phyloP scores from a whole-genome alignment of 2,113 vertebrate genomes.

The Struthidea cinerea region DNA sequence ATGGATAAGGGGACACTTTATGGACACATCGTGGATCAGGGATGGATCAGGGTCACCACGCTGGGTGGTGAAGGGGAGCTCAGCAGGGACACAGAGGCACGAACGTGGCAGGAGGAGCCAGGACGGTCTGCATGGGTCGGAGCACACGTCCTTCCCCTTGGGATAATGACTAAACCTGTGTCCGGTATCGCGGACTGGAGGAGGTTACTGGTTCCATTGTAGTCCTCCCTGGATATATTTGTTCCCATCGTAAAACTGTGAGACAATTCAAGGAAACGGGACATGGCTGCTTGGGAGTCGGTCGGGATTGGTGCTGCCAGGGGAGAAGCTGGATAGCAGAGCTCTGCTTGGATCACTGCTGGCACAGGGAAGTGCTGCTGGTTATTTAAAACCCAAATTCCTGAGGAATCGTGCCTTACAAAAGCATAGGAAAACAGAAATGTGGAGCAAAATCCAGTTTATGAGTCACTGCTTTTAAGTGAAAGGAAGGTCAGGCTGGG shows the following conservation, averaged over 20 bases:
- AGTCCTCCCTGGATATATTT: background rate
- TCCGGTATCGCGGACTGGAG: background rate
- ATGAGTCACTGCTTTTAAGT: background rate
- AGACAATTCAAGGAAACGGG: conserved; percentile 44
- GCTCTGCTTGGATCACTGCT: background rate
- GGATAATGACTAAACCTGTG: background rate
- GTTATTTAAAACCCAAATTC: background rate
- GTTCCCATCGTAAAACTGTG: background rate
- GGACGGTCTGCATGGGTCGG: background rate
- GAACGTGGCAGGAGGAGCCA: background rate
- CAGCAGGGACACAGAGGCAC: accelerated
- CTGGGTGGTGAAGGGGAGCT: accelerated
- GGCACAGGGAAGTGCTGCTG: background rate
- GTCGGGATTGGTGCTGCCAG: accelerated
- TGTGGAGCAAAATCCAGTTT: background rate
- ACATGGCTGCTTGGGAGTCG: background rate
- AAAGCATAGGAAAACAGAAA: background rate
- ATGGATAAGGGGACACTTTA: background rate
- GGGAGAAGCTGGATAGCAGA: background rate
- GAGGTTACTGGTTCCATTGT: background rate
- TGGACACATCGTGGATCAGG: background rate
- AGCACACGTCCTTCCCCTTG: background rate
- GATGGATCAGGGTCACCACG: accelerated
- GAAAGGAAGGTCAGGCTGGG: background rate
- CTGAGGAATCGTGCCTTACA: background rate